Evolutionary conservation across 2,888 invertebrate genomes (phyloP), one percentile per base, ranked within the genome.

Genomic region (Iphiclides podalirius): DNA sequence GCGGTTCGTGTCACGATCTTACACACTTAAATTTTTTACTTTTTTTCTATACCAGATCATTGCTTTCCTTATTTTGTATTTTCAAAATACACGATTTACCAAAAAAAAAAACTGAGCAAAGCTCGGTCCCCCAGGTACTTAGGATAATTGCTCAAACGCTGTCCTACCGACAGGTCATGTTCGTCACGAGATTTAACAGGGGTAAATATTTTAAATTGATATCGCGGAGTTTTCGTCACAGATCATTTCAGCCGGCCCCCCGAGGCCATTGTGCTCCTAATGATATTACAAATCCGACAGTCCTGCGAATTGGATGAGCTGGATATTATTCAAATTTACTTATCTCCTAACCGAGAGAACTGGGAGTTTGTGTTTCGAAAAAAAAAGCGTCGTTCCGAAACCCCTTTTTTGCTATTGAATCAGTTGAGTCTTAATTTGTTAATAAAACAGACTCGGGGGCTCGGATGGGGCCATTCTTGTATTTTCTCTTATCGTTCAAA

Each of bases 161-260:
- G n/a, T n/a, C n/a, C n/a, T n/a, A n/a, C n/a, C n/a, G n/a, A n/a
- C n/a, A n/a, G n/a, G n/a, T n/a, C n/a, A n/a, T n/a, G n/a, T n/a
- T n/a, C n/a, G n/a, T n/a, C n/a, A n/a, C n/a, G n/a, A n/a, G n/a
- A n/a, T n/a, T n/a, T n/a, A 76, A 75, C 75, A 69, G 72, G 70
- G 70, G 71, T 75, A 68, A 59, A 63, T 77, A 78, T 80, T 81
- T 79, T 73, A 80, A 83, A 80, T 81, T 75, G 76, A 83, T 80
- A 77, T 73, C 66, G 65, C 68, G 41, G 75, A 74, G 70, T 72
- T 78, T 73, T 76, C 74, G 76, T 70, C 71, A 73, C 78, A 82
- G 81, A 75, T 78, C 78, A 78, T 82, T 79, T 79, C 69, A 64
- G 61, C 61, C 53, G 49, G 52, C 54, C 60, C 60, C 60, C 58